Base-by-base conservation (phyloP, 2,888 invertebrate species). In the Neelides folsomi region DNA sequence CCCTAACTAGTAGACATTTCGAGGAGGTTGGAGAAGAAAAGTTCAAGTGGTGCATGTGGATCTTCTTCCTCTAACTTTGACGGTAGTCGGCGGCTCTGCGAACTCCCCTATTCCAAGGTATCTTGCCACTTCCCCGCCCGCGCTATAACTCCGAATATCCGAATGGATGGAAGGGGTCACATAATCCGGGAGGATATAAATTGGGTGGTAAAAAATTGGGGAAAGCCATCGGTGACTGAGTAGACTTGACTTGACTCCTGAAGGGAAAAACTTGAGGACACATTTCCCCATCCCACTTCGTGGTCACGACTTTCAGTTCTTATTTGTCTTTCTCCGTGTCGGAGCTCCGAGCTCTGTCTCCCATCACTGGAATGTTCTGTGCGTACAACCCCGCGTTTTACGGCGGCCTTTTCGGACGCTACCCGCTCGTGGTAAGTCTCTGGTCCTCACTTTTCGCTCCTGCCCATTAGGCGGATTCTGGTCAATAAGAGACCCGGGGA, bases 361-460 rank as follows among this genome's bases (percentile, higher is more conserved):
- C 27, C 27, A 18, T n/a, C 3, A 34, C 34, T n/a, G 15, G 13
- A 15, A 64, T 64, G 64, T 64, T 64, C 51, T 64, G 64, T 60
- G 62, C 64, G 6, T 64, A 64, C 47, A 64, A 61, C 54, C 62
- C 61, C 50, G 53, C 54, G 35, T 59, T 62, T 46, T 64, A 64
- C 52, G 49, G 58, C 20, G 62, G 62, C 38, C 55, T 64, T 51
- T 62, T 64, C 53, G 62, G 60, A 41, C 54, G 62, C 42, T 64
- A 64, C 51, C 60, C 64, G 42, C 42, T 63, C 47, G 61, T 61
- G 55, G 63, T 63, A 63, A 59, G 59, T 48, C 37, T n/a, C n/a
- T n/a, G n/a, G n/a, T n/a, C n/a, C n/a, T n/a, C n/a, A n/a, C n/a
- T 50, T 44, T 50, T n/a, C n/a, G 2, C 39, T 20, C 48, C 4